A percentile compares a stretch with the other conserved stretches of the same genome.
Evolutionary conservation across 2,888 invertebrate genomes (phyloP).

Genomic region (Zaprionus obscuricornis): DNA sequence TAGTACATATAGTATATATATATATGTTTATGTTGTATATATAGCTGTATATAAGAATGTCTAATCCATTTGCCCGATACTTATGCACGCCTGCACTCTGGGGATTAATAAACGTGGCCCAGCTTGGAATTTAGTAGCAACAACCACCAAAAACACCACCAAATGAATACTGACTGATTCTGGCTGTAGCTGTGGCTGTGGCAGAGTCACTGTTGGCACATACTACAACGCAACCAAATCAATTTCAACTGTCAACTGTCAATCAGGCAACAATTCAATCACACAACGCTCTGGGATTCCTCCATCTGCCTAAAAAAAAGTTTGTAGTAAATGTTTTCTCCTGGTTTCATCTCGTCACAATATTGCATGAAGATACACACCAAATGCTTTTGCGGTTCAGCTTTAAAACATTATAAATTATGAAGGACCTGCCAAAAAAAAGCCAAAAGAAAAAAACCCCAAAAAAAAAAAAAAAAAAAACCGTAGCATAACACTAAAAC

Average conservation of each 20-base stretch:
- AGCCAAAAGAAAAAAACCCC: constrained; percentile 3
- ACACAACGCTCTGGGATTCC: constrained; percentile 56
- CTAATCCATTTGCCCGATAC: constrained; percentile 79
- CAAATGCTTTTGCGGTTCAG: constrained; percentile 39
- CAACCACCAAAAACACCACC: constrained; percentile 29
- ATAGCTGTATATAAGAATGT: constrained; percentile 59
- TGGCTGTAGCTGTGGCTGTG: no score
- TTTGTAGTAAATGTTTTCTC: no score
- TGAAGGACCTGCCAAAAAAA: constrained; percentile 10
- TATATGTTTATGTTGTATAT: no score
- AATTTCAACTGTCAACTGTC: constrained; percentile 81
- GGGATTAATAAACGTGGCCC: constrained; percentile 69
- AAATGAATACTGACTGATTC: not conserved
- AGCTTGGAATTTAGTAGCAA: constrained; percentile 43
- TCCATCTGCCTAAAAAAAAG: not conserved
- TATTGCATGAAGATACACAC: not conserved
- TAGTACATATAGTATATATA: no score
- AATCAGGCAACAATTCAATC: constrained; percentile 81
- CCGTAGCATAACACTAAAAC: constrained; percentile 17
- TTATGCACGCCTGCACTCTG: constrained; percentile 76
- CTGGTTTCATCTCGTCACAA: not conserved
- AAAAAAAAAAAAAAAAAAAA: constrained; percentile 1
- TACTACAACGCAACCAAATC: constrained; percentile 58
- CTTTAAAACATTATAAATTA: constrained; percentile 54
- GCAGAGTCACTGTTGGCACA: not conserved